Percentiles rank a stretch among this genome's conserved stretches.
Conservation (phyloP, 2,888 invertebrate genomes). For the Ochropleura plecta region DNA sequence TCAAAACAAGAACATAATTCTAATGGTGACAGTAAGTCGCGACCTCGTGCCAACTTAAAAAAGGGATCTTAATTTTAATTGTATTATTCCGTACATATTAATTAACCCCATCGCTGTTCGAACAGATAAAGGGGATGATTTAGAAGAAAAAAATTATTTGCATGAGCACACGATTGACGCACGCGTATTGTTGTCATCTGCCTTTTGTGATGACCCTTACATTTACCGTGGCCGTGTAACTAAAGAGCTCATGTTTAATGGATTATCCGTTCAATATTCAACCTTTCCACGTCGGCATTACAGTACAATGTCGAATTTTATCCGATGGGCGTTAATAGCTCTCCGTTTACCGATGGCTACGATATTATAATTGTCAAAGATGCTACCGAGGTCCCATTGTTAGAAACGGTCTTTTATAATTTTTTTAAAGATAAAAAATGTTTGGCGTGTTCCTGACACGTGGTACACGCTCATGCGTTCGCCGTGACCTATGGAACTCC, state of each 20-base stretch:
- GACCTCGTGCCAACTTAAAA: conserved; percentile 87
- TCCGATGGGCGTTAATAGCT: conserved; percentile 73
- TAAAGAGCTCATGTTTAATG: conserved; percentile 74
- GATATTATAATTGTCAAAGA: conserved; percentile 91
- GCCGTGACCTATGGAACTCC: conserved; percentile 90
- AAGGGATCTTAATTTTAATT: conserved; percentile 88
- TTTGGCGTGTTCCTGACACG: conserved; percentile 90
- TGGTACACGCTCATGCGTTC: conserved; percentile 85
- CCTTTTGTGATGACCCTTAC: conserved; percentile 91
- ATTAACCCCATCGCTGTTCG: conserved; percentile 88
- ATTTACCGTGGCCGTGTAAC: conserved; percentile 81
- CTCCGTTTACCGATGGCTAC: conserved; percentile 72
- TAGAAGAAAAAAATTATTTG: conserved; percentile 89
- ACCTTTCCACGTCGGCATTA: conserved; percentile 74
- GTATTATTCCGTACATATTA: conserved; percentile 89
- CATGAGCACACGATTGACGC: conserved; percentile 90
- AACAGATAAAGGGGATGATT: conserved; percentile 89
- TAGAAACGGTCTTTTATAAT: conserved; percentile 88
- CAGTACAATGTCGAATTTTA: conserved; percentile 76
- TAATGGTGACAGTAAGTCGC: conserved; percentile 88
- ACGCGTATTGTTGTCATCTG: conserved; percentile 89
- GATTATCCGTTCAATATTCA: conserved; percentile 73
- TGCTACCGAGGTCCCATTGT: conserved; percentile 90
- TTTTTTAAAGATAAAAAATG: conserved; percentile 90
- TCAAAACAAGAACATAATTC: conserved; percentile 87